Conservation (phyloP, 2,888 invertebrate species). For the Hypsopygia costalis region DNA sequence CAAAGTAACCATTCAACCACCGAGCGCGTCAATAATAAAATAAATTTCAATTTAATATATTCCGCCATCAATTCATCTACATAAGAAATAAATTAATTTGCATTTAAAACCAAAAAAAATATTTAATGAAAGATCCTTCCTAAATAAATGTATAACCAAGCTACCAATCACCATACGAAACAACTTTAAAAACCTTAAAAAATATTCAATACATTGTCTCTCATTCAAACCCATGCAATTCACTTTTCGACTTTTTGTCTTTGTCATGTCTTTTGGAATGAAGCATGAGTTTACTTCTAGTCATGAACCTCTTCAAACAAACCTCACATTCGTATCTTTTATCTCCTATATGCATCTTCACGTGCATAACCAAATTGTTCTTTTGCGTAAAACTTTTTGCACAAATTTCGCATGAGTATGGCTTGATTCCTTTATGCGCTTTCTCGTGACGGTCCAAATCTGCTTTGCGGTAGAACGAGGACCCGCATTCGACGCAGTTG, state of each 20-base stretch:
- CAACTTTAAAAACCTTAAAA: too few species aligned
- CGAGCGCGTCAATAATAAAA: too few species aligned
- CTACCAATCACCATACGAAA: too few species aligned
- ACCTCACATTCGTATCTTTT: slow-evolving; percentile 46
- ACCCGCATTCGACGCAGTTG: slow-evolving; percentile 50
- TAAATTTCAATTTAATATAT: too few species aligned
- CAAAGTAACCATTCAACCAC: too few species aligned
- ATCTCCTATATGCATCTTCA: slow-evolving; percentile 59
- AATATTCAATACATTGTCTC: too few species aligned
- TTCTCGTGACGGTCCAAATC: slow-evolving; percentile 61
- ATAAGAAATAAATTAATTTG: too few species aligned
- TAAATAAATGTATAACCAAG: too few species aligned
- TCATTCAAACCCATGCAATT: slow-evolving; percentile 5
- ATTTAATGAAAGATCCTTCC: too few species aligned
- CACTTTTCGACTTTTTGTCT: slow-evolving; percentile 39
- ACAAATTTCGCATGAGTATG: slow-evolving; percentile 58
- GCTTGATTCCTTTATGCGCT: slow-evolving; percentile 61
- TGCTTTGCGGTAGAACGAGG: slow-evolving; percentile 59
- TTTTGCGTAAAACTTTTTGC: slow-evolving; percentile 62
- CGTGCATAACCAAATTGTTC: slow-evolving; percentile 61
- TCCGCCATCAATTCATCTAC: too few species aligned
- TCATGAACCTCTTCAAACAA: slow-evolving; percentile 55
- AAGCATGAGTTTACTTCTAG: slow-evolving; percentile 46
- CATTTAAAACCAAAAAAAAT: too few species aligned
- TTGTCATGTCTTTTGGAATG: slow-evolving; percentile 56